These are phyloP conservation scores for Cinclus cinclus DNA, from an alignment of 2,113 vertebrate species.

Conservation along the genomic window DNA sequence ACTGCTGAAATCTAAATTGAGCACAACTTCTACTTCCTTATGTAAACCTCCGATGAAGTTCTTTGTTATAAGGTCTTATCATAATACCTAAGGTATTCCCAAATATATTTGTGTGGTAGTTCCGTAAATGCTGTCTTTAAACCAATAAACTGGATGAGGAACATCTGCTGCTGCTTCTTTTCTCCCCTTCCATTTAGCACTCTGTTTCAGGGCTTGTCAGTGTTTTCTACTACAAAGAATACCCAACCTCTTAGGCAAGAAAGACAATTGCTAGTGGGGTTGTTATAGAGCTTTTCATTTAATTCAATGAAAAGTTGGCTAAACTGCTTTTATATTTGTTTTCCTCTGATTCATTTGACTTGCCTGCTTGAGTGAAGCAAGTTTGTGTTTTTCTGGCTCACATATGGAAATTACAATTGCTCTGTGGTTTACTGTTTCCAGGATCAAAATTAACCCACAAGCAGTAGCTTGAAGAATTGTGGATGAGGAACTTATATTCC, in stretches of 20 bases:
- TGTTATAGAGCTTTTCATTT: neutral
- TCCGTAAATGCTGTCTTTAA: neutral
- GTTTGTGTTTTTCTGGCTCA: neutral
- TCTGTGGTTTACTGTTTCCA: neutral
- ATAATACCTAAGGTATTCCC: neutral
- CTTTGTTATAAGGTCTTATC: neutral
- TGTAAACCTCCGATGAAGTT: neutral
- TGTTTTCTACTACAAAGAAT: neutral
- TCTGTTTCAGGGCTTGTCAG: neutral
- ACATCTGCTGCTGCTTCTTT: neutral
- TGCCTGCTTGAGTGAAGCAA: neutral
- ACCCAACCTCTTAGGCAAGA: neutral
- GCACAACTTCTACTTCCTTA: neutral
- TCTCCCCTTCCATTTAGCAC: neutral
- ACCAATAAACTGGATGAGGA: neutral
- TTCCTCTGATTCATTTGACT: neutral
- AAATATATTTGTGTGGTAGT: neutral
- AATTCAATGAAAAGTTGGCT: neutral
- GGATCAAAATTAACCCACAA: neutral
- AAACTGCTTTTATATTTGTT: neutral
- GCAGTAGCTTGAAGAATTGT: neutral
- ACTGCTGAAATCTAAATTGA: neutral
- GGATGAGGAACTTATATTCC: neutral
- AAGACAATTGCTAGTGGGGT: accelerated
- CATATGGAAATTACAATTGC: neutral